Evolutionary conservation across 2,797 vertebrate species (phyloP), one percentile per base, ranked within the genome.

Genomic region (Falco novaeseelandiae): DNA sequence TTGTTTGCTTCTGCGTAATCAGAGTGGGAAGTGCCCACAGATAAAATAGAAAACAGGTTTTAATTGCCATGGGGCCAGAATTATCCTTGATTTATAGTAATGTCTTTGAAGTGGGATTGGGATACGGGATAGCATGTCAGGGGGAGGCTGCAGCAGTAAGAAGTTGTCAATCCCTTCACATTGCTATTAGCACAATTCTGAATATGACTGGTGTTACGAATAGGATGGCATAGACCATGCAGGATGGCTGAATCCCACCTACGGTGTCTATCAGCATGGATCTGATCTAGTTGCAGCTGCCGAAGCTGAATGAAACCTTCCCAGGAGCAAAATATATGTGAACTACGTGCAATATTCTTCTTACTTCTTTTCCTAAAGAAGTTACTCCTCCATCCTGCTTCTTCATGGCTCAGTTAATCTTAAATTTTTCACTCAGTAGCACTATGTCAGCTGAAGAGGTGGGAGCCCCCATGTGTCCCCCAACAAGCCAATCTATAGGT

Each of bases 381-480:
- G 23, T 58, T 21, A 20, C 5, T 83, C 42, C 20, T 66, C 66
- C 21, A 18, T 63, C 19, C 17, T 57, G 54, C 7, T 9, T 92
- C 78, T 87, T 72, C 36, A 15, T 57, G 29, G 15, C n/a, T 79
- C 29, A 57, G 20, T 69, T 83, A 32, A 29, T 54, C 5, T 49
- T 36, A 44, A 48, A 18, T 79, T 70, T 96, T 66, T 57, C 11
- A 8, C 19, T 51, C 36, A 48, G 34, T 27, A 74, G 26, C 13
- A 69, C 17, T 32, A 12, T 34, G 22, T 54, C 46, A 65, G n/a
- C 27, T 59, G 36, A 62, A 71, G 36, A 74, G 4, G 2, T 48
- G 6, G 0, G 8, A 6, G 14, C 29, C 3, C 3, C 7, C 0
- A 5, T 14, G 5, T n/a, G 25, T 54, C 6, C 10, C 46, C 17